phyloP scores from a whole-genome alignment of 1,140 invertebrate species.

The Pteromalus puparum region DNA sequence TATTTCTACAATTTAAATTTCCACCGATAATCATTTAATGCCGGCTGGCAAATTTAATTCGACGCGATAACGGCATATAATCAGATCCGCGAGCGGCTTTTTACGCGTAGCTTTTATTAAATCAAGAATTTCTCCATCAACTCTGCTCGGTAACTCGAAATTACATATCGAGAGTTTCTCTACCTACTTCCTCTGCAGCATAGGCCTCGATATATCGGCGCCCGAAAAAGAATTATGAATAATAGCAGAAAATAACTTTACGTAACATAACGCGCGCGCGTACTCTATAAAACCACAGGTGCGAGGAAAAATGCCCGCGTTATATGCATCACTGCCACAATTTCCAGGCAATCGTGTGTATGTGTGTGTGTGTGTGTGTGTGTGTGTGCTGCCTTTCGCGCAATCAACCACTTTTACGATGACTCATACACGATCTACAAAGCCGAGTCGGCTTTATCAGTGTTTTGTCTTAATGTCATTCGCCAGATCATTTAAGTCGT shows the following conservation, averaged over 20 bases:
- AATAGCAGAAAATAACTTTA: conserved; percentile 32
- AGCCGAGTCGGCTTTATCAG: conserved; percentile 9
- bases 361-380: neutral
- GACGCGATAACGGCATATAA: neutral
- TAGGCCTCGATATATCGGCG: neutral
- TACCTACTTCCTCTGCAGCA: neutral
- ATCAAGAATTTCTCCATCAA: neutral
- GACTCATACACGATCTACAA: conserved; percentile 27
- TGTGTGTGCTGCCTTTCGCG: conserved; percentile 1
- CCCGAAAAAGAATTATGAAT: conserved; percentile 18
- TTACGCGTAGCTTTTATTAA: neutral
- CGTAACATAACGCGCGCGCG: neutral
- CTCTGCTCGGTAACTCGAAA: neutral
- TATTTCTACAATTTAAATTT: neutral
- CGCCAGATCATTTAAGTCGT: neutral
- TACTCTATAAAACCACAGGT: conserved; percentile 9
- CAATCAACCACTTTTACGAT: conserved; percentile 35
- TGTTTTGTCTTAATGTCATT: conserved; percentile 29
- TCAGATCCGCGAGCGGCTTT: neutral
- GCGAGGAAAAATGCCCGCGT: neutral
- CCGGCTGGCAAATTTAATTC: neutral
- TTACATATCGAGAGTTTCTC: neutral
- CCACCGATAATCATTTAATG: neutral
- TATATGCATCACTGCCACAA: conserved; percentile 21
- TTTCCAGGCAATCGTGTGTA: neutral